phyloP scores from a whole-genome alignment of 2,797 vertebrate genomes.

The Thamnophis elegans region DNA sequence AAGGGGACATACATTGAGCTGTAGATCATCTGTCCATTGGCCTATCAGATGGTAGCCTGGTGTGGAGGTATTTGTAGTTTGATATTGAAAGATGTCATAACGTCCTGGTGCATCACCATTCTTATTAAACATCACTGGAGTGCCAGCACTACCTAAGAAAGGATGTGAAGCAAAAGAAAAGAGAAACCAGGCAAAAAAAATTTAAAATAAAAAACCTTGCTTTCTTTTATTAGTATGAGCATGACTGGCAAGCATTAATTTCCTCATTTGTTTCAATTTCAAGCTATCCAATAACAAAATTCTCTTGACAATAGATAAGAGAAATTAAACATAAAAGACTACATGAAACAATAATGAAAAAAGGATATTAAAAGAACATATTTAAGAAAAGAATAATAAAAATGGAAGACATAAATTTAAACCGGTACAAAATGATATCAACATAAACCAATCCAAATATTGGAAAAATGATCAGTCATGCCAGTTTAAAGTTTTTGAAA shows the following conservation, averaged over 20 bases:
- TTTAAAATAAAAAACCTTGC: neutral
- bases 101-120: slow-evolving; percentile 95
- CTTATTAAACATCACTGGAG: slow-evolving; percentile 94
- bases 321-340: neutral
- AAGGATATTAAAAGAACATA: neutral
- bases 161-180: slow-evolving; percentile 43
- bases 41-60: slow-evolving; percentile 87
- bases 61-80: slow-evolving; percentile 84
- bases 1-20: slow-evolving; percentile 85
- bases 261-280: neutral
- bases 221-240: neutral
- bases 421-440: neutral
- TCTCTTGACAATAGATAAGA: neutral
- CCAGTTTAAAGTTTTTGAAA: neutral
- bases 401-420: neutral
- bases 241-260: accelerated
- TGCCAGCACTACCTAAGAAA: slow-evolving; percentile 88
- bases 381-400: neutral
- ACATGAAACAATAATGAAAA: neutral
- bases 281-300: neutral
- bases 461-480: neutral
- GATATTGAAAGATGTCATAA: slow-evolving; percentile 98
- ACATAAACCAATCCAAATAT: neutral
- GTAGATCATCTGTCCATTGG: slow-evolving; percentile 94
- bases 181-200: slow-evolving; percentile 8